Conservation (phyloP, 2,888 invertebrate genomes). For the Harpalus rubripes region DNA sequence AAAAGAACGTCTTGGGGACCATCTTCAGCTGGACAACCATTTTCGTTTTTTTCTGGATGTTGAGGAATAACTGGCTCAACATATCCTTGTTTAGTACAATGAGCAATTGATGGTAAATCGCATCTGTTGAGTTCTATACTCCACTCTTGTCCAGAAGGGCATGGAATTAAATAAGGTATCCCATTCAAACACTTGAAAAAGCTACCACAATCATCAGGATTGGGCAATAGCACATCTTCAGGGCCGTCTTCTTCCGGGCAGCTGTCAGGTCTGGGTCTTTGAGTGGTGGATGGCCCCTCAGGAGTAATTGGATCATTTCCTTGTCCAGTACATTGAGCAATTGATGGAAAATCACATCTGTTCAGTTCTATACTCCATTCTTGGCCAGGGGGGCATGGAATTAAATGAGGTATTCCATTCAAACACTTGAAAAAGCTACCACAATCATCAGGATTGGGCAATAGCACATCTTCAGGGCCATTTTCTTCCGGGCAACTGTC, state of each 20-base stretch:
- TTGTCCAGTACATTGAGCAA: slow-evolving; percentile 27
- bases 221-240: slow-evolving; percentile 52
- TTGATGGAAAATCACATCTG: slow-evolving; percentile 52
- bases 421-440: slow-evolving; percentile 66
- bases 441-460: slow-evolving; percentile 64
- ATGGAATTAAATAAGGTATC: slow-evolving; percentile 62
- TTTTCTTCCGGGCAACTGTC: slow-evolving; percentile 48
- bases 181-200: slow-evolving; percentile 68
- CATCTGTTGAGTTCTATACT: slow-evolving; percentile 34
- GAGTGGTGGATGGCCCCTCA: neutral
- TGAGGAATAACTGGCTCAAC: neutral
- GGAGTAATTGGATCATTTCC: too few species aligned
- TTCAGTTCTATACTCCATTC: slow-evolving; percentile 44
- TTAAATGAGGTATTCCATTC: slow-evolving; percentile 65
- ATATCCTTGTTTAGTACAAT: neutral
- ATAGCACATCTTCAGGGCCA: slow-evolving; percentile 50
- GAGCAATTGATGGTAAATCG: slow-evolving; percentile 51
- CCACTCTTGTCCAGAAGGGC: slow-evolving; percentile 66
- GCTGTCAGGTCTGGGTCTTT: neutral
- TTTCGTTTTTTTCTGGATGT: neutral
- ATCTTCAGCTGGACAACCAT: slow-evolving; percentile 57
- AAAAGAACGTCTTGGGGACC: slow-evolving; percentile 59
- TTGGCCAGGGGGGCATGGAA: slow-evolving; percentile 67
- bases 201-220: slow-evolving; percentile 64
- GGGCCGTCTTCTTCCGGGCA: slow-evolving; percentile 53